Evolutionary conservation across 2,113 vertebrate species (phyloP), one percentile per base, ranked within the genome.

Genomic region (Motacilla tschutschensis): DNA sequence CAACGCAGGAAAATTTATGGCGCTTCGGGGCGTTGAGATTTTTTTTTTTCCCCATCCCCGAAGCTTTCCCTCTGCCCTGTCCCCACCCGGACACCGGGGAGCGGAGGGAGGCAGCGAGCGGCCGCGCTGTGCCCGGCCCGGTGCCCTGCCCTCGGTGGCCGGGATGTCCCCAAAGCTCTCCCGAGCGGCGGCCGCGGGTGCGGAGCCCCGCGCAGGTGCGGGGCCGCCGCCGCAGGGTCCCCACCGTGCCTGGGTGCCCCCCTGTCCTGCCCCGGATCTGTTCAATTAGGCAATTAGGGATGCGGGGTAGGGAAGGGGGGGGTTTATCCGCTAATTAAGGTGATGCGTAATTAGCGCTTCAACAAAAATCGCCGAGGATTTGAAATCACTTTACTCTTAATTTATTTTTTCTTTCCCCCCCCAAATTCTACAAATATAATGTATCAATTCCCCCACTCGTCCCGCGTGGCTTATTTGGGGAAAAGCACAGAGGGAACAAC

Each of bases 271-370:
- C 74, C 89, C 95, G 93, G 96, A 96, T 96, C 92, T 91, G 85
- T 96, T 96, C 96, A 97, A 95, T 96, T 96, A 96, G 93, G 95
- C 94, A 97, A 97, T 97, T 97, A 97, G 88, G 64, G 91, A 91
- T 80, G 93, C 31, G 33, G 62, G 74, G 93, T 59, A 72, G 64
- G 22, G 76, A 63, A 59, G 9, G 25, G 25, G 38, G 48, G 29
- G 36, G 3, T 70, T 93, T 92, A 90, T 85, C 93, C 91, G 94
- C 91, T 97, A 97, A 97, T 97, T 97, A 96, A 95, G 80, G 67
- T 95, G 96, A 95, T 91, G 87, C 89, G 87, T 96, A 97, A 97
- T 97, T 97, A 97, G 95, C 89, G 79, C 90, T 95, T 95, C 94
- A 96, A 95, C 92, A 94, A 94, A 96, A 97, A 97, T 97, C 93